Conservation (phyloP, 2,888 invertebrate genomes). For the Synergus japonicus region DNA sequence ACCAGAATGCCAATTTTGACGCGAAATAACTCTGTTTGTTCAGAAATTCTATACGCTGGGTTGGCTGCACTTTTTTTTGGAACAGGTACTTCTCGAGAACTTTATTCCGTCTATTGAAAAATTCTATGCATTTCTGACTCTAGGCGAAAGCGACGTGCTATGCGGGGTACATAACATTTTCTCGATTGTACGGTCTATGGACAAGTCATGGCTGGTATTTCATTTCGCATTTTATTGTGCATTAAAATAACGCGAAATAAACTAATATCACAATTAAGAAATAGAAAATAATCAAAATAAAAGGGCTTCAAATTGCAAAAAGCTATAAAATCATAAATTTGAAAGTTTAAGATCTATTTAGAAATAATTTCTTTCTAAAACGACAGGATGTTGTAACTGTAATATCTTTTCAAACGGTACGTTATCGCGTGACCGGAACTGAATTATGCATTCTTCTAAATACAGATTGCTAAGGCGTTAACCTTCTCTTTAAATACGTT, state of each 20-base stretch:
- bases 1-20: neutral
- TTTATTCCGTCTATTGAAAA: conserved; percentile 55
- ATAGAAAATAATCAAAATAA: neutral
- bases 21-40: conserved; percentile 18
- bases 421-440: conserved; percentile 63
- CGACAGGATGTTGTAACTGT: conserved; percentile 26
- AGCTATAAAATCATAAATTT: neutral
- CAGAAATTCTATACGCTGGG: conserved; percentile 23
- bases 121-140: conserved; percentile 60
- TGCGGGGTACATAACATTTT: conserved; percentile 24
- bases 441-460: conserved; percentile 61
- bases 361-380: neutral
- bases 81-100: conserved; percentile 44
- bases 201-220: neutral
- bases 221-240: neutral
- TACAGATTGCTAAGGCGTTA: conserved; percentile 64
- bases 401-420: conserved; percentile 20
- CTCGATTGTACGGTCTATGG: neutral
- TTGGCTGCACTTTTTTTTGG: conserved; percentile 18
- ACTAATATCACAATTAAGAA: neutral
- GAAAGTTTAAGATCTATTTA: neutral
- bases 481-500: neutral
- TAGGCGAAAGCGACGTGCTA: conserved; percentile 26
- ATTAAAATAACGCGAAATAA: no score
- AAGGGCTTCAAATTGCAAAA: neutral